Conservation (phyloP, 1,140 invertebrate genomes). For the Bombus picipes region DNA sequence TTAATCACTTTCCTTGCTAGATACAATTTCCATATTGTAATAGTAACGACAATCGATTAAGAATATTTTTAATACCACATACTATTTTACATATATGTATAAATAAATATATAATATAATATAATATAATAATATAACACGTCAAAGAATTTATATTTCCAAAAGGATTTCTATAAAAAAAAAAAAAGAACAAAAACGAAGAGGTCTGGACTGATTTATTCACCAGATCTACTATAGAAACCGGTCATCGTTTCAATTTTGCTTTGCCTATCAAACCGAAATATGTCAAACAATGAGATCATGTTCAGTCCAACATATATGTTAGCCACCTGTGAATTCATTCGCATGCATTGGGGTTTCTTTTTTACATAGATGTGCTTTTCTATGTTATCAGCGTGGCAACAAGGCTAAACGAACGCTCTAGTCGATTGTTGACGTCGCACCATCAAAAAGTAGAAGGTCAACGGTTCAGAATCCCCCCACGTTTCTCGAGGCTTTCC, state of each 20-base stretch:
- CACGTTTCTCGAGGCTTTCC: neutral
- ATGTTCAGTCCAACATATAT: neutral
- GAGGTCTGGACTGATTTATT: neutral
- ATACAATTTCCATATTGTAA: too few species aligned
- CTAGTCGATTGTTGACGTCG: neutral
- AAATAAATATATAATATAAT: too few species aligned
- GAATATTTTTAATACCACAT: too few species aligned
- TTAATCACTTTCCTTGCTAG: too few species aligned
- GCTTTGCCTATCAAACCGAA: neutral
- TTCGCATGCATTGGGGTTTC: neutral
- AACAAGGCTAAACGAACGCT: neutral
- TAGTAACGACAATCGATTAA: too few species aligned
- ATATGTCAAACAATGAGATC: neutral
- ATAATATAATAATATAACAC: too few species aligned
- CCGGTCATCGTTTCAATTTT: neutral
- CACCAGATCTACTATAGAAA: neutral
- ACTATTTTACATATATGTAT: too few species aligned
- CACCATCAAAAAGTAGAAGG: neutral
- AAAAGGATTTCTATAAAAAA: neutral
- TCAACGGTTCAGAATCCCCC: neutral
- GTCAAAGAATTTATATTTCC: neutral
- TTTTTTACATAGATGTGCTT: conserved; percentile 33
- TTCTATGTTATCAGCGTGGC: conserved; percentile 33
- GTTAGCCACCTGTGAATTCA: conserved; percentile 3
- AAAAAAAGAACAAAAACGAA: neutral